A percentile compares a stretch with the other conserved stretches of the same genome.
These are phyloP conservation scores for Larimichthys crocea DNA, from an alignment of 2,113 vertebrate genomes.

Conservation along the genomic window DNA sequence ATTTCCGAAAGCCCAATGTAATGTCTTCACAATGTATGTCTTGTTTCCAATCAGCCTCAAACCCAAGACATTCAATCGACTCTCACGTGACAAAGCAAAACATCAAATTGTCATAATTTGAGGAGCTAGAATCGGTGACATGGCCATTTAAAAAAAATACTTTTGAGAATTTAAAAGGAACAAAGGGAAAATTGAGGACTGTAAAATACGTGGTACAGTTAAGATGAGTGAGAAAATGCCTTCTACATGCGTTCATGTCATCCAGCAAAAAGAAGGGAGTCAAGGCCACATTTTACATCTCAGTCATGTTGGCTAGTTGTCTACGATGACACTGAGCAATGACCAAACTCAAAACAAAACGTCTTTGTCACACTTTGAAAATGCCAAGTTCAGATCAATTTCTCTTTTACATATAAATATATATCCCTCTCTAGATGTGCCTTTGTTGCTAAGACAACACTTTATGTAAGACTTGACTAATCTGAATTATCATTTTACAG, in stretches of 20 bases:
- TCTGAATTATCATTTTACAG: not conserved
- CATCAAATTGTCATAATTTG: not conserved
- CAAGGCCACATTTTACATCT: not conserved
- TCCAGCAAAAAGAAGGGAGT: not conserved
- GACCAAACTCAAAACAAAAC: not conserved
- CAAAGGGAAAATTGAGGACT: not conserved
- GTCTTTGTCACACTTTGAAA: not conserved
- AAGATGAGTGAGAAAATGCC: not conserved
- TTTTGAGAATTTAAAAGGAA: not conserved
- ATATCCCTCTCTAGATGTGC: not conserved
- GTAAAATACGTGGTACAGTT: not conserved
- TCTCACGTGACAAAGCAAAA: not conserved
- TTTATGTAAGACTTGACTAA: constrained; percentile 1
- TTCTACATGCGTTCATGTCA: not conserved
- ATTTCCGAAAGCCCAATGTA: not conserved
- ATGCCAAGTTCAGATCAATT: not conserved
- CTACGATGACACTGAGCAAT: not conserved
- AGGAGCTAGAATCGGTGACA: not conserved
- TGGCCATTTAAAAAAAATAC: too few species aligned
- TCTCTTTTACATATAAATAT: constrained; percentile 12
- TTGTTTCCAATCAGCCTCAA: not conserved
- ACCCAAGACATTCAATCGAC: not conserved
- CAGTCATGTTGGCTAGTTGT: not conserved
- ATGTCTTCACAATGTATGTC: not conserved
- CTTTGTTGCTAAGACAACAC: not conserved